Base-by-base conservation (phyloP, 2,888 invertebrate species). In the Drosophila algonquin region DNA sequence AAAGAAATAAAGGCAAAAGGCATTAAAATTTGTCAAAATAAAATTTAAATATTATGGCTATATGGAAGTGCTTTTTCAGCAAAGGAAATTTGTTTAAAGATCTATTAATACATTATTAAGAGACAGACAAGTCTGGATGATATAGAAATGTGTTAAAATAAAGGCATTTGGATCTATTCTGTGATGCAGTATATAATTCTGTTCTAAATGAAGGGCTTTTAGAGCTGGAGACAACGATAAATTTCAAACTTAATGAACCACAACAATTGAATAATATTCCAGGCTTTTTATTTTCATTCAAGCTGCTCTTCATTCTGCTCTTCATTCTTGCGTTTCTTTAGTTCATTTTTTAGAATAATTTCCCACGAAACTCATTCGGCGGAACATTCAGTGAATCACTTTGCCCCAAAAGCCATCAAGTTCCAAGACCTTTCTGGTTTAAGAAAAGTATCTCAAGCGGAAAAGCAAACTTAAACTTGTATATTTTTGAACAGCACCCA, bases 331-430 rank as follows among this genome's bases (percentile, higher is more conserved):
- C 6, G 7, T 1, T 40, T 7, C 2, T 40, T 7, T 2, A 14
- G n/a, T 40, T n/a, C 10, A 8, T 30, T 52, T 16, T 14, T 16
- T 6, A 3, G 14, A n/a, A 7, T 7, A 40, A n/a, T 6, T 44
- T 59, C 52, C 16, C 58, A 59, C 50, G 27, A 18, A 59, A 52
- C 44, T 45, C 54, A 45, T 16, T 44, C 10, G 52, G 9, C 16
- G 14, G 27, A 59, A 59, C 44, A 27, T 16, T 40, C 6, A n/a
- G 9, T 10, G 12, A 53, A 53, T 18, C 12, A 18, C 7, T 10
- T 8, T 1, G 1, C 3, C 1, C 14, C 12, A 24, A 12, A 2
- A 8, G 2, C 3, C 6, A n/a, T 24, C 3, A 10, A 7, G 18
- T n/a, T 47, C 14, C 50, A n/a, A 3, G 10, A 48, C 21, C 18